A percentile compares a stretch with the other conserved stretches of the same genome.
Conservation (phyloP, 2,797 vertebrate genomes). For the Silurus lanzhouensis region DNA sequence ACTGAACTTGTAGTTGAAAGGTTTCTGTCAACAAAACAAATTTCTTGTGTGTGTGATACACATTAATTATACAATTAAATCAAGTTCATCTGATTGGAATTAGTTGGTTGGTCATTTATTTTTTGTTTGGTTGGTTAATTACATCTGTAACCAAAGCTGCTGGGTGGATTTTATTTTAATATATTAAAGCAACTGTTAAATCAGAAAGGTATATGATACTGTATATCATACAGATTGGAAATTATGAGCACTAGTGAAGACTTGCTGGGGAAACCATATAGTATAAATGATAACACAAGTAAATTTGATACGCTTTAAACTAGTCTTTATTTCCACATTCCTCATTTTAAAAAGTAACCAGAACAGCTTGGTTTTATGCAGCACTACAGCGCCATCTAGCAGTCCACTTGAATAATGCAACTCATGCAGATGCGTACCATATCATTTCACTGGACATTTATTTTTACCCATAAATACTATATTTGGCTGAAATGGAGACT, state of each 20-base stretch:
- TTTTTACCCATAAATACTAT: background rate
- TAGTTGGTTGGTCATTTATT: background rate
- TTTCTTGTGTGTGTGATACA: too few species aligned
- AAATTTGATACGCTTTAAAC: conserved; percentile 1
- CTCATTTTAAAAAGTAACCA: background rate
- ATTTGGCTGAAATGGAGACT: background rate
- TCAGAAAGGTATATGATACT: background rate
- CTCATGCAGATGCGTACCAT: background rate
- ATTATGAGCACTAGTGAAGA: background rate
- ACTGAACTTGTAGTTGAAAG: too few species aligned
- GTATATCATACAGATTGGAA: conserved; percentile 3
- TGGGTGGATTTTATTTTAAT: too few species aligned
- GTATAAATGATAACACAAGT: background rate
- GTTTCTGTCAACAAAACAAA: too few species aligned
- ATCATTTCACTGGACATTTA: background rate
- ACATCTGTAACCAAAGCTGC: background rate
- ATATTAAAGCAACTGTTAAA: too few species aligned
- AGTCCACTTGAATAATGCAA: conserved; percentile 2
- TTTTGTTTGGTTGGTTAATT: background rate
- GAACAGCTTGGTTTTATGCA: background rate
- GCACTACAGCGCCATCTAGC: conserved; percentile 40
- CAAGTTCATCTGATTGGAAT: background rate
- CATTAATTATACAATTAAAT: too few species aligned
- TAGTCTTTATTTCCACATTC: conserved; percentile 3
- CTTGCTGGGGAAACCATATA: background rate